Percentiles rank a stretch among this genome's conserved stretches.
Conservation (phyloP, 1,140 invertebrate genomes). For the Forficula auricularia region DNA sequence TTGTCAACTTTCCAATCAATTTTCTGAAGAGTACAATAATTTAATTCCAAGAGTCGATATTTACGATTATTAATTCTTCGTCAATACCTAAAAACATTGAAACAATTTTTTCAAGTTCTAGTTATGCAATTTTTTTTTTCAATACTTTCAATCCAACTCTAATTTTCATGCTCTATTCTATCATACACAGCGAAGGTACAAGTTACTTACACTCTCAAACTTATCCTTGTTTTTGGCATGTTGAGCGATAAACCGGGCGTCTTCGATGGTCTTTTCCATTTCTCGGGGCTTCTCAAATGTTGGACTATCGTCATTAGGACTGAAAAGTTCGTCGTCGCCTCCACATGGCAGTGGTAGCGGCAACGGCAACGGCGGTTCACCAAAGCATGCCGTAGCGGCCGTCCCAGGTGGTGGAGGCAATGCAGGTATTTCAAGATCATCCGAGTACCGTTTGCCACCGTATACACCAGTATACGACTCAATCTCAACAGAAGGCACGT, state of each 20-base stretch:
- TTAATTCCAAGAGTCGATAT: no score
- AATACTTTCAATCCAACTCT: no score
- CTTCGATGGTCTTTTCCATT: constrained; percentile 75
- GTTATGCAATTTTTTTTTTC: no score
- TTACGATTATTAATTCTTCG: no score
- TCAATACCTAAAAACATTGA: no score
- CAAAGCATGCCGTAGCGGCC: constrained; percentile 34
- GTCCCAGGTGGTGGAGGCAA: constrained; percentile 26
- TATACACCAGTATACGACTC: background rate
- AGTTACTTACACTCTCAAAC: constrained; percentile 83
- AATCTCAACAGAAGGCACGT: constrained; percentile 32
- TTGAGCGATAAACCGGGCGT: constrained; percentile 82
- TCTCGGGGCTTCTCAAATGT: constrained; percentile 58
- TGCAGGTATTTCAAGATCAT: constrained; percentile 50
- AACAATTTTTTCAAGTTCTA: no score
- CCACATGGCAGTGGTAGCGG: constrained; percentile 35
- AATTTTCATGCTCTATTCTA: no score
- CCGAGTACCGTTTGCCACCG: constrained; percentile 31
- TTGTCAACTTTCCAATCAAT: no score
- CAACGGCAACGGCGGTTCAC: constrained; percentile 44
- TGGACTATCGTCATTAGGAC: constrained; percentile 47
- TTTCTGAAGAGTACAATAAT: no score
- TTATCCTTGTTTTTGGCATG: constrained; percentile 86
- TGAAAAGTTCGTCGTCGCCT: constrained; percentile 63
- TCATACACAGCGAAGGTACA: no score